Evolutionary conservation across 2,888 invertebrate genomes (phyloP), one percentile per base, ranked within the genome.

Genomic region (Clostera curtula): DNA sequence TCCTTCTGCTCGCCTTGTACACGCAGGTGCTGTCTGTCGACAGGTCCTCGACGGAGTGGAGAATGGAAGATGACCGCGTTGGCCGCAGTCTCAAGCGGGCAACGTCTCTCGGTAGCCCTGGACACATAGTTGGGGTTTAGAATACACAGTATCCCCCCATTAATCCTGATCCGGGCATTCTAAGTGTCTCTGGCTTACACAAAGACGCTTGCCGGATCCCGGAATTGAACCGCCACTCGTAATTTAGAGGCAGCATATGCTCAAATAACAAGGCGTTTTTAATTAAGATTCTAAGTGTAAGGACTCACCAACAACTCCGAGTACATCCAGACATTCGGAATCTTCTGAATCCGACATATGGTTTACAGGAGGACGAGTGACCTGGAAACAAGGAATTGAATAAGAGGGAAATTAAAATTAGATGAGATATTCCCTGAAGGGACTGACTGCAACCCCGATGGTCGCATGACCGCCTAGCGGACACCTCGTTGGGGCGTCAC

Each of bases 21-120:
- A 91, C 90, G 56, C 91, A 91, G 0, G 91, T 91, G 7, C 90
- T 90, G 68, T 91, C 91, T 0, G 91, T 91, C 23, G 89, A 90
- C 6, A 91, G 70, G 49, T 91, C 92, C 56, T 91, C 91, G 0
- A 91, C 90, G 1, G 91, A 91, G 56, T 91, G 91, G 4, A 91
- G 73, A 27, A 91, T 86, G 2, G 90, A 90, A 0, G 90, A 90
- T 5, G 90, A 90, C 5, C 90, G 80, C 2, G 90, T 89, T 12
- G 90, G 89, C 1, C 89, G 55, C 5, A 84, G 54, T 0, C 83
- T 66, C 0, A 80, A 63, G 1, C 64, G 54, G 0, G 55, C 67
- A 5, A 74, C 79, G 11, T 77, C 79, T 0, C 64, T 57, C 0
- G 80, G 80, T 0, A 83, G 36, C 4, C 82, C 80, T 82, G 49